Percentiles rank a stretch among this genome's conserved stretches.
These are phyloP conservation scores for Neocrepidodera transversa DNA, from an alignment of 2,888 invertebrate species.

Conservation along the genomic window DNA sequence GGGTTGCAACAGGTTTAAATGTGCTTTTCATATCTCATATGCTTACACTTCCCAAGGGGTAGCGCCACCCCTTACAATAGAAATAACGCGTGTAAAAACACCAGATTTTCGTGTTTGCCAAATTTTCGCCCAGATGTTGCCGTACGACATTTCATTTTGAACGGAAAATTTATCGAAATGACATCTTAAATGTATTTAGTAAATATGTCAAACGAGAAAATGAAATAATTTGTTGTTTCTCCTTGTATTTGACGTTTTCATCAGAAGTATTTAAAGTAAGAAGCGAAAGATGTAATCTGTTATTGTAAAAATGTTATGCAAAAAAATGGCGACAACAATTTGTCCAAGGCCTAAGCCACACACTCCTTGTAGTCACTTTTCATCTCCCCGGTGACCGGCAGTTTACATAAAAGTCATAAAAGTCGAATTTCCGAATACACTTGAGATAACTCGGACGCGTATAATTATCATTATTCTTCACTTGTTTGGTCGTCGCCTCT, in stretches of 20 bases:
- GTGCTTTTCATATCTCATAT: constrained; percentile 55
- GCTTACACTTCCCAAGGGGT: constrained; percentile 48
- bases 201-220: too few relatives aligned
- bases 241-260: too few relatives aligned
- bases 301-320: constrained; percentile 23
- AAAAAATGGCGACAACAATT: constrained; percentile 15
- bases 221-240: too few relatives aligned
- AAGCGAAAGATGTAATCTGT: constrained; percentile 20
- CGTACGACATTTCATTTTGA: too few relatives aligned
- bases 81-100: constrained; percentile 35
- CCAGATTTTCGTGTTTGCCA: constrained; percentile 39
- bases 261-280: constrained; percentile 5
- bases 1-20: constrained; percentile 58
- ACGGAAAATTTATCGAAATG: too few relatives aligned
- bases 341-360: constrained; percentile 19
- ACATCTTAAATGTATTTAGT: too few relatives aligned
- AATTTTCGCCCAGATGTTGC: constrained; percentile 27
- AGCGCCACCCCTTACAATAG: constrained; percentile 40
- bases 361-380: constrained; percentile 12
- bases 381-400: constrained; percentile 8
- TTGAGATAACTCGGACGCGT: constrained; percentile 20
- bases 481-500: constrained; percentile 20
- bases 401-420: constrained; percentile 27
- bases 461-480: constrained; percentile 26
- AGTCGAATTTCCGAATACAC: constrained; percentile 26